These are phyloP conservation scores for Acrocephalus arundinaceus DNA, from an alignment of 2,113 vertebrate genomes.

Conservation along the genomic window DNA sequence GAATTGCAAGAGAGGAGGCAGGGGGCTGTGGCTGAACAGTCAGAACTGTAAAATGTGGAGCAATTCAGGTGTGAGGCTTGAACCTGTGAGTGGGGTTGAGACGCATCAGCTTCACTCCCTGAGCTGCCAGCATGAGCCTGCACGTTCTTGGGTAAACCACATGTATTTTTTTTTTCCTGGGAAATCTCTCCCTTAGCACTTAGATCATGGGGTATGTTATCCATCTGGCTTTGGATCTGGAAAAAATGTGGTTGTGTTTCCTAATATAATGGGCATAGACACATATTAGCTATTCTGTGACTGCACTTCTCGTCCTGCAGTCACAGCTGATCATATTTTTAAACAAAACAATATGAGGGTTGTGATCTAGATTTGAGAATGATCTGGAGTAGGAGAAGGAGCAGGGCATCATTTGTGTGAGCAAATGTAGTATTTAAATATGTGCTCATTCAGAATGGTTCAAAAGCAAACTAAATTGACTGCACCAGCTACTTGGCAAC, in stretches of 20 bases:
- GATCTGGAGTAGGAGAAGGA: not conserved
- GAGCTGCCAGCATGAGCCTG: not conserved
- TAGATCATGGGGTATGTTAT: not conserved
- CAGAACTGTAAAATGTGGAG: not conserved
- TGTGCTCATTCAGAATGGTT: not conserved
- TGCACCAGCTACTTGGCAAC: not conserved
- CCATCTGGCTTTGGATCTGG: not conserved
- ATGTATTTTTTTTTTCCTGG: not conserved
- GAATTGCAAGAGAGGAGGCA: not conserved
- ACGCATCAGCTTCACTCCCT: not conserved
- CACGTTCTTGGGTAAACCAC: not conserved
- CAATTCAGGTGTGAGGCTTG: not conserved
- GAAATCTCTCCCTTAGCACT: not conserved
- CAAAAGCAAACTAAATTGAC: not conserved
- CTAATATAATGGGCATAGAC: not conserved
- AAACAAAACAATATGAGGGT: not conserved
- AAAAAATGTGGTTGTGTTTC: not conserved
- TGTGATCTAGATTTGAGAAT: not conserved
- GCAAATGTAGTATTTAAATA: not conserved
- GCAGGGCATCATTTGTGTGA: not conserved
- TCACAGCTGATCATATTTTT: not conserved
- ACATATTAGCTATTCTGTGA: not conserved
- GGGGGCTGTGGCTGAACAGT: not conserved
- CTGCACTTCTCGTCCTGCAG: not conserved
- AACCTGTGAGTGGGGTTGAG: not conserved